Percentiles rank a stretch among this genome's conserved stretches.
Conservation (phyloP, 2,888 invertebrate genomes). For the Dione vanillae region DNA sequence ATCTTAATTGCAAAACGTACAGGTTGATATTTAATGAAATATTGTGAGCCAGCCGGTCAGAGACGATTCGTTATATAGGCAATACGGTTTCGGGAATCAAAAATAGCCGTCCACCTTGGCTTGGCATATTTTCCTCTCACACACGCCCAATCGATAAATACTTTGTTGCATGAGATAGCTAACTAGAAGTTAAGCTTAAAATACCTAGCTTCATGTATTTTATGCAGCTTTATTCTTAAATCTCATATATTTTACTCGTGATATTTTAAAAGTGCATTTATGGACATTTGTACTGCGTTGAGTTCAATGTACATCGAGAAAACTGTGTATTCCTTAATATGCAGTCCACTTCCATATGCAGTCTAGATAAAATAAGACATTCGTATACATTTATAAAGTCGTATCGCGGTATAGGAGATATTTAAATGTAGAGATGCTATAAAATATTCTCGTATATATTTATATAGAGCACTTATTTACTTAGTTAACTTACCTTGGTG, state of each 20-base stretch:
- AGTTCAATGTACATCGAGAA: constrained; percentile 24
- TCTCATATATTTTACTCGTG: background rate
- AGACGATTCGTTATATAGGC: constrained; percentile 54
- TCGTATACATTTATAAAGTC: constrained; percentile 16
- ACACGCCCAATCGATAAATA: constrained; percentile 69
- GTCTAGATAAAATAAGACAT: constrained; percentile 19
- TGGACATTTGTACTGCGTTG: constrained; percentile 5
- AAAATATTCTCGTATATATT: constrained; percentile 3
- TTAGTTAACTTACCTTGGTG: background rate
- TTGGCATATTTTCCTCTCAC: constrained; percentile 54
- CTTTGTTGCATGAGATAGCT: constrained; percentile 62
- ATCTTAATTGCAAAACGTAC: constrained; percentile 9
- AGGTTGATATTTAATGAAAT: constrained; percentile 7
- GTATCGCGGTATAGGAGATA: constrained; percentile 16
- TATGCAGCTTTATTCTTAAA: background rate
- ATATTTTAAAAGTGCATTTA: constrained; percentile 27
- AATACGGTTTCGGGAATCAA: constrained; percentile 59
- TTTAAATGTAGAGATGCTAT: constrained; percentile 18
- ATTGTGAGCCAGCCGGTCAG: constrained; percentile 51
- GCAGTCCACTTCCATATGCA: constrained; percentile 21
- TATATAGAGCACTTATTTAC: background rate
- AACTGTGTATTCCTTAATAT: constrained; percentile 18
- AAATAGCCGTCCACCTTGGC: constrained; percentile 62
- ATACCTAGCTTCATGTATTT: constrained; percentile 13
- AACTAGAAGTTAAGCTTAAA: constrained; percentile 24